Base-by-base conservation (phyloP, 2,113 vertebrate genomes). In the Aptenodytes forsteri region DNA sequence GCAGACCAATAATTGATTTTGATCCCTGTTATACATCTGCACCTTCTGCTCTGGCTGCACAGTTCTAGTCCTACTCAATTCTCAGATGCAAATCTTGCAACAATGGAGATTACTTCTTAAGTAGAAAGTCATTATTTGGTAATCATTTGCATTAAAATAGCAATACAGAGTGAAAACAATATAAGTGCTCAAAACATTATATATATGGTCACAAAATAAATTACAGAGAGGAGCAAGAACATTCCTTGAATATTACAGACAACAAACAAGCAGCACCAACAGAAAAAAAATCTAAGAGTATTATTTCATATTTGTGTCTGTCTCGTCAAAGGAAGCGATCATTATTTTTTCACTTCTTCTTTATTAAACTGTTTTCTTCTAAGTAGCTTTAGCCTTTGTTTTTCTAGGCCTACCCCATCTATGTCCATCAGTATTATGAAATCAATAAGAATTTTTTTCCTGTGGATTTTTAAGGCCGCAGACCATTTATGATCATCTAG, bases 141-240 rank as follows among this genome's bases (percentile, higher is more conserved):
- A 93, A 90, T 71, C 7, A 95, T 96, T 98, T 97, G 85, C 84
- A 96, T 91, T 90, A 96, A 97, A 97, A 96, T 88, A 95, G 47
- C 20, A 92, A 59, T 88, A 58, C 9, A 70, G 13, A 69, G 9
- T 71, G 86, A 98, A 91, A 32, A 79, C 84, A 90, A 90, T 66
- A 25, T 52, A 69, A 92, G 22, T 89, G 85, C 49, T 85, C 58
- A 77, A 67, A 79, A 49, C 42, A 46, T 77, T 52, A 36, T 47
- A 72, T 58, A 52, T 36, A 71, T 54, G 77, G 69, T n/a, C 58
- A 82, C 26, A 21, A 77, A 90, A 4, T 73, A 70, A 91, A 76
- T 62, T 82, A 50, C 30, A 81, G 23, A 87, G 55, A 89, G 12
- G 9, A 87, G 22, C 46, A 81, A 88, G 54, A 92, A 76, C 18